phyloP scores from a whole-genome alignment of 2,797 vertebrate genomes.

The Eupleurogrammus muticus region DNA sequence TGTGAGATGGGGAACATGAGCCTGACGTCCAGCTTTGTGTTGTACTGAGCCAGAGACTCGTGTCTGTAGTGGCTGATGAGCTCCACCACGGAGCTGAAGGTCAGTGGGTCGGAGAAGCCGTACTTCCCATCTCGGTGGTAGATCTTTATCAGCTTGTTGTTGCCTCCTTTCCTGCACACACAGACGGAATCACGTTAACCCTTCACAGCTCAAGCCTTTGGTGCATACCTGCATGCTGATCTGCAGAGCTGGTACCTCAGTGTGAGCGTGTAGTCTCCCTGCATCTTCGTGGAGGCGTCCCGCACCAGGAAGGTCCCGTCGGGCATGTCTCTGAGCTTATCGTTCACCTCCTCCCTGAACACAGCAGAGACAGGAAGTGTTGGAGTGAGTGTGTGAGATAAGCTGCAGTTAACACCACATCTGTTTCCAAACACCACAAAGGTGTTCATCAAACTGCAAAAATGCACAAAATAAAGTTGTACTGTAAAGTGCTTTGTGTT shows the following conservation, averaged over 20 bases:
- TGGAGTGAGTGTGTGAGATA: neutral
- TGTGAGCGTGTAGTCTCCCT: constrained; percentile 96
- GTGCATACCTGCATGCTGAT: neutral
- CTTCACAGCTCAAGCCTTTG: too few species aligned
- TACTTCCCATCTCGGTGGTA: constrained; percentile 94
- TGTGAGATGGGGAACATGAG: constrained; percentile 94
- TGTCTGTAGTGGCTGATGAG: constrained; percentile 95
- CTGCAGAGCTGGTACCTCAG: constrained; percentile 82
- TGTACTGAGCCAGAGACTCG: constrained; percentile 95
- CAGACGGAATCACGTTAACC: neutral
- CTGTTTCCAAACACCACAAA: neutral
- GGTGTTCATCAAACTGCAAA: too few species aligned
- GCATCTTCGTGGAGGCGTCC: constrained; percentile 95
- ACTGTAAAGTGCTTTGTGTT: too few species aligned
- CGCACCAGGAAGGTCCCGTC: constrained; percentile 97
- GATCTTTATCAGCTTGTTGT: constrained; percentile 98
- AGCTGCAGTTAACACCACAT: too few species aligned
- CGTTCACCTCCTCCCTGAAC: constrained; percentile 94
- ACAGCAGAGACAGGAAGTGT: constrained; percentile 36
- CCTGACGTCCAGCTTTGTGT: constrained; percentile 95
- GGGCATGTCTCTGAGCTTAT: constrained; percentile 95
- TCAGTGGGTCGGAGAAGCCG: constrained; percentile 95
- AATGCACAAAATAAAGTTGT: too few species aligned
- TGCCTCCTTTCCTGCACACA: constrained; percentile 90
- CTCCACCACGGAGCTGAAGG: constrained; percentile 93